Evolutionary conservation across 2,888 invertebrate genomes (phyloP), one percentile per base, ranked within the genome.

Genomic region (Drosophila aldrichi): DNA sequence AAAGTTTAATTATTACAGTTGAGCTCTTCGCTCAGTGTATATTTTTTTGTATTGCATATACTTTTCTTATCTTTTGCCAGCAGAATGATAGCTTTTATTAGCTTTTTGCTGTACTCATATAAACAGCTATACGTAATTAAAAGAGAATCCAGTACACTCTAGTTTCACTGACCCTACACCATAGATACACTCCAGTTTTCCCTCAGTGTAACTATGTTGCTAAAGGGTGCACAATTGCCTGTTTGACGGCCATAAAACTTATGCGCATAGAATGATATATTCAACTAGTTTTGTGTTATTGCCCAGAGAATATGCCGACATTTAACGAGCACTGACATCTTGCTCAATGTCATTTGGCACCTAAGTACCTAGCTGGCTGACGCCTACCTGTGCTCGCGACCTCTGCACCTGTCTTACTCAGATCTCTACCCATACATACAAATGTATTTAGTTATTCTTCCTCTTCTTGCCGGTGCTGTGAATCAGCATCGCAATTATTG

Each of bases 401-500:
- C 25, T 40, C 10, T 64, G 63, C 69, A 58, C 20, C 56, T 76
- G 41, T 9, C 29, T 22, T 64, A 59, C 48, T 57, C 34, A 56
- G 12, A 43, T 20, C 2, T 12, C 12, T 12, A 20, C 12, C 12
- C 25, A n/a, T 18, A 22, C 16, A 22, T 16, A 22, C 4, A 14
- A 4, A 36, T 12, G 4, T 14, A 36, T 44, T 8, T 7, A 8
- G 29, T 8, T 29, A 29, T 29, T 29, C 29, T 8, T 34, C 38
- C 9, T 18, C n/a, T 41, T 41, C 18, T 3, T 41, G 9, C 2
- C 48, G 16, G 52, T 56, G 46, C 57, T 43, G 34, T 74, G 73
- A 74, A 74, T 69, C 78, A 73, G 64, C 61, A 52, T 40, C 41
- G 59, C 69, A 18, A 41, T 41, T 77, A 69, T 65, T 68, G 60